Evolutionary conservation across 2,113 vertebrate species (phyloP).

Genomic region (Tichodroma muraria): DNA sequence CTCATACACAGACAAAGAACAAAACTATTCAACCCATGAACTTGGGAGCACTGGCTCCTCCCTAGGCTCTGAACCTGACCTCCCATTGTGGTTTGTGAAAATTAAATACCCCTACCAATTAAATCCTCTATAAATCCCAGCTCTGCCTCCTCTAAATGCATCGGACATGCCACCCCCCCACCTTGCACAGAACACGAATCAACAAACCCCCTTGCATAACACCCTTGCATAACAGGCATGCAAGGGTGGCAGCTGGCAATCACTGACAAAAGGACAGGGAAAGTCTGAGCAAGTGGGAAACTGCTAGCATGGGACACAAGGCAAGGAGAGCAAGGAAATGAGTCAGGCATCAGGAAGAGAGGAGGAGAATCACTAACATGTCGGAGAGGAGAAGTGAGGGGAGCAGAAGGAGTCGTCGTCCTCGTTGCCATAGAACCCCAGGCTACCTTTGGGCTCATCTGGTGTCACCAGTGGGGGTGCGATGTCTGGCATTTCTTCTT

Average conservation of each 20-base stretch:
- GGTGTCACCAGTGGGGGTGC: slow-evolving; percentile 97
- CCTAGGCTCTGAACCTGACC: not conserved
- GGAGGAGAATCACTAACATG: slow-evolving; percentile 97
- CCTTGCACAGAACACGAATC: not conserved
- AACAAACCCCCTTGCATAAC: not conserved
- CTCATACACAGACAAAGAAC: not conserved
- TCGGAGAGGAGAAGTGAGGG: slow-evolving; percentile 94
- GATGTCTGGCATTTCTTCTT: slow-evolving; percentile 96
- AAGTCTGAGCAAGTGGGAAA: slow-evolving; percentile 34
- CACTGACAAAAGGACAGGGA: slow-evolving; percentile 6
- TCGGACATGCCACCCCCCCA: not conserved
- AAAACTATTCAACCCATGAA: not conserved
- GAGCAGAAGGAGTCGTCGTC: slow-evolving; percentile 99
- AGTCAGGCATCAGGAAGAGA: slow-evolving; percentile 66
- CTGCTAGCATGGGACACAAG: slow-evolving; percentile 26
- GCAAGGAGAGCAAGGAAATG: slow-evolving; percentile 44
- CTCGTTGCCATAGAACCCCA: slow-evolving; percentile 99
- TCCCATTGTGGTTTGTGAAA: not conserved
- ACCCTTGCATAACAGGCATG: not conserved
- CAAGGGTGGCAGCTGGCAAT: not conserved
- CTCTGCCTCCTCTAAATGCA: not conserved
- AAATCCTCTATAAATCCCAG: not conserved
- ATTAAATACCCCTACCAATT: not conserved
- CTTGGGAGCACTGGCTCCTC: not conserved
- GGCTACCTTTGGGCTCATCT: slow-evolving; percentile 99